Base-by-base conservation (phyloP, 2,113 vertebrate species). In the Danionella cerebrum region DNA sequence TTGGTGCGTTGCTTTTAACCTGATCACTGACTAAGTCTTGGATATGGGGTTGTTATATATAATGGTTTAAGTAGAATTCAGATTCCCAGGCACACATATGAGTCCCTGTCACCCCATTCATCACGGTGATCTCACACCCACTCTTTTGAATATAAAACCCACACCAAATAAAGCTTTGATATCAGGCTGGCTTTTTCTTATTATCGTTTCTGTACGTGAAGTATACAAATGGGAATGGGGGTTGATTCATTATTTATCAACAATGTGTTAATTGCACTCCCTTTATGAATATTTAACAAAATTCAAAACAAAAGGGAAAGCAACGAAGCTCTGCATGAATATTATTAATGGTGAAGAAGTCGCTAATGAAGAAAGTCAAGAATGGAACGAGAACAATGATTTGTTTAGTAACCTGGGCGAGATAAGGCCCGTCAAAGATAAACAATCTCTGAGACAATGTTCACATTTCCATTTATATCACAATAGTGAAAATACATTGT, bases 231-330 rank as follows among this genome's bases (percentile, higher is more conserved):
- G n/a, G n/a, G n/a, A n/a, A 87, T 89, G 84, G 88, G 84, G 83
- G 82, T 85, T 90, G 90, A 92, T 94, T 92, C 91, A 94, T 91
- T 91, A 93, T 93, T 93, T 89, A 93, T 93, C 92, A 93, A 92
- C 90, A 85, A 89, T 90, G 92, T 91, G 89, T 89, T 94, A 93
- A 94, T 94, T 93, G 89, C 87, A 84, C 57, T 63, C 68, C 47
- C 86, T 85, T 79, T 88, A 87, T 92, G 91, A 91, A 93, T 92
- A 92, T 91, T 92, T 90, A 91, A 90, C 87, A 89, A 88, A 90
- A 91, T 87, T 84, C 86, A 84, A 89, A 90, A 80, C 76, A 80
- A 72, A 85, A 83, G 35, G 19, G 38, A 38, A 70, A 65, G 64
- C 19, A 47, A 78, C 78, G 47, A 79, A 83, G 84, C 79, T 63